phyloP scores from a whole-genome alignment of 2,888 invertebrate genomes.

The Onthophagus sagittarius region DNA sequence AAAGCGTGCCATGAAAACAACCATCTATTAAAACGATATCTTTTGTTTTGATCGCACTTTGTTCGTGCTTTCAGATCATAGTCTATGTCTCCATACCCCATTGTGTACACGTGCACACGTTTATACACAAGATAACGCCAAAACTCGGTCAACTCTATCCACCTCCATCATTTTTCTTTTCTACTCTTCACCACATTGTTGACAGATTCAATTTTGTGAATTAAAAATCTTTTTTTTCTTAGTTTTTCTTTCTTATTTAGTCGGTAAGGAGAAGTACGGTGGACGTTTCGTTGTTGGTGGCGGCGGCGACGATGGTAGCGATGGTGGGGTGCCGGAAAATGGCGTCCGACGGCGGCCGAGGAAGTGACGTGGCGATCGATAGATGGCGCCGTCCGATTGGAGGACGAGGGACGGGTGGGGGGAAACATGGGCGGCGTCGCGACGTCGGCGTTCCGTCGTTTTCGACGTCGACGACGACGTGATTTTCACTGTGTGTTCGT shows the following conservation, averaged over 20 bases:
- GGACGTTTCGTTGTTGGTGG: slow-evolving; percentile 4
- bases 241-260: neutral
- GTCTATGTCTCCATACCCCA: no score
- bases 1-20: neutral
- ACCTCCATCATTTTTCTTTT: no score
- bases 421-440: slow-evolving; percentile 32
- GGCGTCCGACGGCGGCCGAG: slow-evolving; percentile 44
- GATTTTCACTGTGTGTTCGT: no score
- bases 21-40: neutral
- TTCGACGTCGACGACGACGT: neutral
- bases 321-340: slow-evolving; percentile 42
- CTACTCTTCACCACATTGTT: no score
- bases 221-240: neutral
- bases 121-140: no score
- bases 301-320: slow-evolving; percentile 15
- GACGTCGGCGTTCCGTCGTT: neutral
- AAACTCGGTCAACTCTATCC: no score
- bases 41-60: neutral
- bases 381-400: slow-evolving; percentile 46
- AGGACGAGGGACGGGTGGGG: slow-evolving; percentile 39
- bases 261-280: neutral
- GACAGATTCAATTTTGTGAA: no score
- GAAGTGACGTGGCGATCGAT: slow-evolving; percentile 50
- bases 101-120: no score
- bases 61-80: neutral